phyloP scores from a whole-genome alignment of 2,888 invertebrate species.

The Xiphydria camelus region DNA sequence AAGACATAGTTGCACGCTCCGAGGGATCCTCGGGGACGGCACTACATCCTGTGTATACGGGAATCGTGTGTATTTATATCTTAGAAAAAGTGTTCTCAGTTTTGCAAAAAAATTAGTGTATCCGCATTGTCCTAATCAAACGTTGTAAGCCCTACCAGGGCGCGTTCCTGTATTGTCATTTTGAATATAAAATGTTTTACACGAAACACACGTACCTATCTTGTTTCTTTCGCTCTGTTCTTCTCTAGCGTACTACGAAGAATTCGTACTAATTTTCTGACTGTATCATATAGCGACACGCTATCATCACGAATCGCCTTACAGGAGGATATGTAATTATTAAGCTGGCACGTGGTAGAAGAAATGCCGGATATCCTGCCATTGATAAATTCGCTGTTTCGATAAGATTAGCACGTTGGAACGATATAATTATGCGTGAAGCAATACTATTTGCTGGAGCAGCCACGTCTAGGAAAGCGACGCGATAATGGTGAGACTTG shows the following conservation, averaged over 20 bases:
- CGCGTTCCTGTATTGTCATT: constrained; percentile 39
- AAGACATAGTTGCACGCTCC: background rate
- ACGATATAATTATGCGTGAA: no score
- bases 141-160: constrained; percentile 33
- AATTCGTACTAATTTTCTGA: no score
- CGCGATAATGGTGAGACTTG: no score
- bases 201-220: constrained; percentile 1
- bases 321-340: no score
- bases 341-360: background rate
- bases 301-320: no score
- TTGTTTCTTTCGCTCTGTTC: background rate
- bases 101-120: background rate
- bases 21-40: no score
- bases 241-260: constrained; percentile 4
- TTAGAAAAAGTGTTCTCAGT: background rate
- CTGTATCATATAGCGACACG: no score
- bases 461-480: no score
- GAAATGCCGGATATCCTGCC: constrained; percentile 3
- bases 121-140: constrained; percentile 27
- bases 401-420: no score
- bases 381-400: constrained; percentile 1
- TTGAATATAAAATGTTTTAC: constrained; percentile 25
- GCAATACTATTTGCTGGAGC: no score
- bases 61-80: no score
- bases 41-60: no score